Conservation (phyloP, 2,113 vertebrate genomes). For the Burhinus bistriatus region DNA sequence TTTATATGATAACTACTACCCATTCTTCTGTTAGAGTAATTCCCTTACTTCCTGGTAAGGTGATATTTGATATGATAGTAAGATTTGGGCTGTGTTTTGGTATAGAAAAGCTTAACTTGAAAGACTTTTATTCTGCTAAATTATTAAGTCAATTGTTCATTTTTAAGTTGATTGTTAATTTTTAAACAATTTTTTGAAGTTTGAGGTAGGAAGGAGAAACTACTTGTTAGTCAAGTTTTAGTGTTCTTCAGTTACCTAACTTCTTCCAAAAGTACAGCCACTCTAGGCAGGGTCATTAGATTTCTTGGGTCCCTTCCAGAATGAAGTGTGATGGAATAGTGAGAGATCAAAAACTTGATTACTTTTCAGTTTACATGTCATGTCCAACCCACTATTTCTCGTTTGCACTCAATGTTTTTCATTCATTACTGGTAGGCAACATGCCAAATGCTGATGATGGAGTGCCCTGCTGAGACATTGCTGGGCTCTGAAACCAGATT, state of each 20-base stretch:
- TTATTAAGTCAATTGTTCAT: neutral
- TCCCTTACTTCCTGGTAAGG: neutral
- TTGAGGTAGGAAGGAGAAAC: neutral
- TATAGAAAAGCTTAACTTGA: neutral
- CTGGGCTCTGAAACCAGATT: conserved; percentile 27
- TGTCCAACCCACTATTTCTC: neutral
- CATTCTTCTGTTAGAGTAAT: neutral
- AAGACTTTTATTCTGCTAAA: neutral
- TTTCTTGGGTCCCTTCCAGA: conserved; percentile 20
- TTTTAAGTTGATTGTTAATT: neutral
- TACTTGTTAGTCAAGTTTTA: neutral
- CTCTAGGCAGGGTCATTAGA: neutral
- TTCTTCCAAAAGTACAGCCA: neutral
- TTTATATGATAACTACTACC: neutral
- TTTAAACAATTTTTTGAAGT: neutral
- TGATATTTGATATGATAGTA: neutral
- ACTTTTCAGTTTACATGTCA: neutral
- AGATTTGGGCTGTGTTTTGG: neutral
- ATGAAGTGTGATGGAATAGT: conserved; percentile 7
- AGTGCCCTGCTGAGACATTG: conserved; percentile 20
- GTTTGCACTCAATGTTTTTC: neutral
- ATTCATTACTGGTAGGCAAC: neutral
- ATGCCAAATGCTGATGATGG: conserved; percentile 23
- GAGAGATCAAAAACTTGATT: conserved; percentile 7
- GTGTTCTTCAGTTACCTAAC: neutral